These are phyloP conservation scores for Falco novaeseelandiae DNA, from an alignment of 2,797 vertebrate genomes.

Conservation along the genomic window DNA sequence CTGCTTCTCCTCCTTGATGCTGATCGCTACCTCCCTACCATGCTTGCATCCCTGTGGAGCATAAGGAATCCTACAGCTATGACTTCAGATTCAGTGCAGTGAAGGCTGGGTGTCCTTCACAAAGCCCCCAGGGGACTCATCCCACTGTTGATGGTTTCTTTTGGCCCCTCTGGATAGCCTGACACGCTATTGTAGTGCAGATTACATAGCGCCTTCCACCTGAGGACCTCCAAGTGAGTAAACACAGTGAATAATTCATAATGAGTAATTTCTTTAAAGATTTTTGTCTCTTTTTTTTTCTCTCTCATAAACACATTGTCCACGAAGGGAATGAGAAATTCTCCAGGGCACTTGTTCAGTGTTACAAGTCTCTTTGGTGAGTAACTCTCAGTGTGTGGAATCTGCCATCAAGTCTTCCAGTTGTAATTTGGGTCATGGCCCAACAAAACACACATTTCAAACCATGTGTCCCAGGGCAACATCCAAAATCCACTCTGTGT, in stretches of 20 bases:
- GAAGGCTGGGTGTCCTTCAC: not conserved
- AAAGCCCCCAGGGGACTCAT: not conserved
- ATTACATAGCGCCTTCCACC: not conserved
- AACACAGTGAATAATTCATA: slow-evolving; percentile 14
- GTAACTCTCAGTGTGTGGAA: not conserved
- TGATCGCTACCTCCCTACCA: not conserved
- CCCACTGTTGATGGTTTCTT: not conserved
- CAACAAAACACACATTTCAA: not conserved
- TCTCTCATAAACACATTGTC: not conserved
- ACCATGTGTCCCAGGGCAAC: not conserved
- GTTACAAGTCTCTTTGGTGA: not conserved
- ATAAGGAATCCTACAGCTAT: not conserved
- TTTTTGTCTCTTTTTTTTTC: not conserved
- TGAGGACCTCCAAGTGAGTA: not conserved
- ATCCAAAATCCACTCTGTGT: not conserved
- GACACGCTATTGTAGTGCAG: not conserved
- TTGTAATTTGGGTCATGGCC: not conserved
- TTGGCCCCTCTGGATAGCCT: not conserved
- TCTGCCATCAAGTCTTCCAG: not conserved
- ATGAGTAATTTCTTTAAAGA: not conserved
- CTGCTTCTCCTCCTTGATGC: not conserved
- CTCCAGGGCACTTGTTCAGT: not conserved
- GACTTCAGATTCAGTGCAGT: not conserved
- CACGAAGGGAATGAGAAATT: not conserved
- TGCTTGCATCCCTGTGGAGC: not conserved